Evolutionary conservation across 2,797 vertebrate species (phyloP).

Genomic region (Antrozous pallidus): DNA sequence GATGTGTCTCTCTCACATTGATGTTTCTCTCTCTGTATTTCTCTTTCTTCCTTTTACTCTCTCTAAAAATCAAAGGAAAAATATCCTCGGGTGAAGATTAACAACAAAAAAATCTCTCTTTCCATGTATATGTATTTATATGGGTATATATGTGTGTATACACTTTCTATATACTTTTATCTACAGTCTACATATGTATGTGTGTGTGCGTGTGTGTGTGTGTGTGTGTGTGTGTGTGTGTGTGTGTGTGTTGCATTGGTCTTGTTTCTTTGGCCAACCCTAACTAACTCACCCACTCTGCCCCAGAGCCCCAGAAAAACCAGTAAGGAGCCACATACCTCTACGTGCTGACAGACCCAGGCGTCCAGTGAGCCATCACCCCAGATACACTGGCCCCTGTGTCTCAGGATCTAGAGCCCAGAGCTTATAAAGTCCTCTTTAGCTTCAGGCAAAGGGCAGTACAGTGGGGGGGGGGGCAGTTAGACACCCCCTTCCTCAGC

Average conservation of each 20-base stretch:
- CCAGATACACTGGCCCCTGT: not conserved
- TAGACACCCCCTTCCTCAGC: fast-evolving
- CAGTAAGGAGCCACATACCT: not conserved
- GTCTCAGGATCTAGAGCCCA: not conserved
- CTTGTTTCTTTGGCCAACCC: not conserved
- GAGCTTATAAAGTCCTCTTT: not conserved
- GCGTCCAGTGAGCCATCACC: not conserved
- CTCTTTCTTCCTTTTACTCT: too few relatives aligned
- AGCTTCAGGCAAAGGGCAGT: not conserved
- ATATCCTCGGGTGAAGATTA: too few relatives aligned
- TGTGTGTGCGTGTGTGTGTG: not conserved
- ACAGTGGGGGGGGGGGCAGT: fast-evolving
- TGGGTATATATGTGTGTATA: not conserved
- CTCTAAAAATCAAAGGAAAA: too few relatives aligned
- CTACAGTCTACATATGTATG: not conserved
- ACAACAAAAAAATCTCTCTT: not conserved
- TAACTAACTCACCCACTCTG: not conserved
- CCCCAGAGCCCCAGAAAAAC: not conserved
- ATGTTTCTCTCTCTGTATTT: too few relatives aligned
- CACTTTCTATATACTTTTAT: not conserved
- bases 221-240: not conserved
- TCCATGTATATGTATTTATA: not conserved
- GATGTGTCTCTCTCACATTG: too few relatives aligned
- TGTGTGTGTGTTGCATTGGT: not conserved
- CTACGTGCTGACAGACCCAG: not conserved